These are phyloP conservation scores for Selene dorsalis DNA, from an alignment of 2,797 vertebrate species.

Conservation along the genomic window DNA sequence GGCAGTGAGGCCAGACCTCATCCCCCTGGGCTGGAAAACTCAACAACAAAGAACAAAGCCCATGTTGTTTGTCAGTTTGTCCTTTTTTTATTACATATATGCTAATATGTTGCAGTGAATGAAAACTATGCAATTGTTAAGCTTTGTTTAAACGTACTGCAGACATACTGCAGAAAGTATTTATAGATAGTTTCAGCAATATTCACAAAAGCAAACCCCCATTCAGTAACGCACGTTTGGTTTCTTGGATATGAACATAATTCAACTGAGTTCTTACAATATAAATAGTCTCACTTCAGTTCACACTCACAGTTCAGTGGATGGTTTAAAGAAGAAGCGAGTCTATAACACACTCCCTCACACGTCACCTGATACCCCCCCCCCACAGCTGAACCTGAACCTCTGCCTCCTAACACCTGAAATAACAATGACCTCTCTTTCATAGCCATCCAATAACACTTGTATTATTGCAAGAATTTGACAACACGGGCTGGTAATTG, in stretches of 20 bases:
- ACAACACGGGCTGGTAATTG: slow-evolving; percentile 66
- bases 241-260: neutral
- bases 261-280: neutral
- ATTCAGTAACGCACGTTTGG: neutral
- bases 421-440: slow-evolving; percentile 74
- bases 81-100: neutral
- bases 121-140: neutral
- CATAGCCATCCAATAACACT: slow-evolving; percentile 60
- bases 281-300: neutral
- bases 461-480: slow-evolving; percentile 65
- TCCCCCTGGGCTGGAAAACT: slow-evolving; percentile 28
- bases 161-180: neutral
- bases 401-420: slow-evolving; percentile 75
- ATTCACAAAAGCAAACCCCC: slow-evolving; percentile 6
- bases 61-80: neutral
- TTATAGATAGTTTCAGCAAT: neutral
- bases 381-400: slow-evolving; percentile 42
- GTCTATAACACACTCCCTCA: slow-evolving; percentile 38
- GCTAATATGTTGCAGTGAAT: neutral
- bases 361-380: slow-evolving; percentile 72
- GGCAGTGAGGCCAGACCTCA: slow-evolving; percentile 23
- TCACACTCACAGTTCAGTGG: neutral
- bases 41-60: neutral
- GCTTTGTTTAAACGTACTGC: neutral
- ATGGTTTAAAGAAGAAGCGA: slow-evolving; percentile 2